Evolutionary conservation across 2,888 invertebrate species (phyloP), one percentile per base, ranked within the genome.

Genomic region (Idaea dimidiata): DNA sequence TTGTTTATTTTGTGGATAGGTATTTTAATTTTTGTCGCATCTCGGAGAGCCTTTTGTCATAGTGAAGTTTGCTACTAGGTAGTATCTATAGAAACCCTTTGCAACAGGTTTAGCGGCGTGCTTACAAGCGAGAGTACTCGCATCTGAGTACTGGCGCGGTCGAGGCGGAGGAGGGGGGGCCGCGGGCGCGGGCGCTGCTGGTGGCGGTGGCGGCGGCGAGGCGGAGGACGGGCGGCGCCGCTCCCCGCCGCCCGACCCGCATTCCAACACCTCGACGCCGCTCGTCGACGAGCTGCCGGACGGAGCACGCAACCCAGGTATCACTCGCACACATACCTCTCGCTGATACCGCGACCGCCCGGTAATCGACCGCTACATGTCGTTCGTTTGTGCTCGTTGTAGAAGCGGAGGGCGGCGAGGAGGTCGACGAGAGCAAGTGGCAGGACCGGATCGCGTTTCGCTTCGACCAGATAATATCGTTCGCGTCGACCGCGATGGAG

Each of bases 361-460:
- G 59, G 54, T 60, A 54, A 24, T 61, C 62, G 63, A 58, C 62
- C 57, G 59, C 43, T 62, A 60, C 59, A 63, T 60, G 62, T 54
- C 66, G 62, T 60, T 66, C 63, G 68, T 68, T 60, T 60, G 60
- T 69, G 62, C 59, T 72, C 66, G 71, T 86, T 81, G 76, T 87
- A 93, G 94, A 94, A 86, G 93, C 89, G 72, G 94, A 94, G 81
- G 93, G 89, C 70, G 94, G 93, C 76, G 94, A 94, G 80, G 95
- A 95, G 75, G 96, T 95, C 73, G 96, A 96, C 84, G 96, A 96
- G 86, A 95, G 96, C 75, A 97, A 97, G 86, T 98, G 98, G 98
- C 97, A 98, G 87, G 97, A 97, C 87, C 96, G 97, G 73, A 97
- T 98, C 77, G 97, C 97, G 84, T 97, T 97, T 73, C 97, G 97